Percentiles rank a stretch among this genome's conserved stretches.
These are phyloP conservation scores for Parnassius smintheus DNA, from an alignment of 2,888 invertebrate genomes.

Conservation along the genomic window DNA sequence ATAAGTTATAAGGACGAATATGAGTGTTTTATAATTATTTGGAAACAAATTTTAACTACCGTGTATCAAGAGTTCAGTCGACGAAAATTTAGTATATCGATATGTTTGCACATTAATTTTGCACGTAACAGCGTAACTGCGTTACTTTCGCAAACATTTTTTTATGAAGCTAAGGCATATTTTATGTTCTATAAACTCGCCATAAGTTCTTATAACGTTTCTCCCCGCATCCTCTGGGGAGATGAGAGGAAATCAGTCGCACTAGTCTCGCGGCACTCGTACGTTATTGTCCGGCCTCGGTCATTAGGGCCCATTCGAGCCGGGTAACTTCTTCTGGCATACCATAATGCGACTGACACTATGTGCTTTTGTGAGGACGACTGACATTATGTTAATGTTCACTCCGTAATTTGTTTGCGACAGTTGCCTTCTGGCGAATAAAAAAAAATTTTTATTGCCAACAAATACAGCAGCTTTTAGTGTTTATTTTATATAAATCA, in stretches of 20 bases:
- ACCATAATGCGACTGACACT: conserved; percentile 43
- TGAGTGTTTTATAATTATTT: too few species aligned
- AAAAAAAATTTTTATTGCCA: neutral
- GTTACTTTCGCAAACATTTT: neutral
- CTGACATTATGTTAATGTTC: conserved; percentile 27
- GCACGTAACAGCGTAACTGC: too few species aligned
- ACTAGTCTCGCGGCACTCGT: conserved; percentile 44
- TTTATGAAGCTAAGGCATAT: conserved; percentile 12
- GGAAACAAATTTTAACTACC: too few species aligned
- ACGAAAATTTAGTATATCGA: too few species aligned
- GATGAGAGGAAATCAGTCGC: conserved; percentile 34
- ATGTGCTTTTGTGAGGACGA: conserved; percentile 27
- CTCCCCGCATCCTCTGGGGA: conserved; percentile 49
- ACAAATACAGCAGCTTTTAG: too few species aligned
- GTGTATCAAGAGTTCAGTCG: too few species aligned
- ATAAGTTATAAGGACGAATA: too few species aligned
- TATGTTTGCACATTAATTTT: too few species aligned
- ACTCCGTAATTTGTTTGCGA: conserved; percentile 22
- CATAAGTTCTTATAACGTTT: conserved; percentile 52
- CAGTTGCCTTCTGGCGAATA: neutral
- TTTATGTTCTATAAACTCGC: conserved; percentile 32
- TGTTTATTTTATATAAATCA: too few species aligned
- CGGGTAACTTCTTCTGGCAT: conserved; percentile 50
- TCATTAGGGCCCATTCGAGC: conserved; percentile 71
- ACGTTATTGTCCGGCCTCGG: conserved; percentile 56